Evolutionary conservation across 2,113 vertebrate genomes (phyloP).

Genomic region (Siphamia tubifer): DNA sequence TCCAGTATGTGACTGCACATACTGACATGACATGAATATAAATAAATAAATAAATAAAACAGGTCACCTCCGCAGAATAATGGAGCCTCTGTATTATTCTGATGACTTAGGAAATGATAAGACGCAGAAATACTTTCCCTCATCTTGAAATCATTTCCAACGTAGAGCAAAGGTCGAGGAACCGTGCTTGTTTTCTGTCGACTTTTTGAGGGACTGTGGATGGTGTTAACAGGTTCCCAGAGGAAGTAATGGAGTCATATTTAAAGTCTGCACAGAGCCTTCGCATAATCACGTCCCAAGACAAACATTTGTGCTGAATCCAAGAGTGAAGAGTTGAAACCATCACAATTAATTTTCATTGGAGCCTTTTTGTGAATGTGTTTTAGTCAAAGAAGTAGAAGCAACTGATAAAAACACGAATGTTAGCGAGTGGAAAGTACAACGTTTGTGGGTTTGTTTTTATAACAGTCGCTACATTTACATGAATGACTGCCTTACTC

Average conservation of each 20-base stretch:
- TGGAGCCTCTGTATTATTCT: neutral
- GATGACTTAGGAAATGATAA: conserved; percentile 6
- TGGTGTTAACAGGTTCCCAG: conserved; percentile 71
- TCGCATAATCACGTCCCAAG: conserved; percentile 64
- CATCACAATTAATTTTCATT: neutral
- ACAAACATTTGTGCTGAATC: conserved; percentile 53
- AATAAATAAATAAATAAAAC: conserved; percentile 3
- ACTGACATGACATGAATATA: neutral
- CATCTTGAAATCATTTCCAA: conserved; percentile 27
- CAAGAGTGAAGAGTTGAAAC: conserved; percentile 19
- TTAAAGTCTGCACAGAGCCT: conserved; percentile 73
- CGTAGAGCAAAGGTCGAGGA: conserved; percentile 19
- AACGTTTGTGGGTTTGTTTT: too few species aligned
- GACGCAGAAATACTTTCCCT: neutral
- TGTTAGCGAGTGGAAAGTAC: neutral
- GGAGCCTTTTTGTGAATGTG: neutral
- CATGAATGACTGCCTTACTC: too few species aligned
- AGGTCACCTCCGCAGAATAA: neutral
- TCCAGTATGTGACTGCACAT: conserved; percentile 4
- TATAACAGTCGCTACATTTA: too few species aligned
- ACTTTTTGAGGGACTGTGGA: conserved; percentile 59
- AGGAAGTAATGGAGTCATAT: conserved; percentile 68
- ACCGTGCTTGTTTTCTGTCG: conserved; percentile 46
- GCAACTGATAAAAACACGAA: too few species aligned
- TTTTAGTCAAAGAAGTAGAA: too few species aligned